Evolutionary conservation across 2,797 vertebrate genomes (phyloP), one percentile per base, ranked within the genome.

Genomic region (Gallirallus australis): DNA sequence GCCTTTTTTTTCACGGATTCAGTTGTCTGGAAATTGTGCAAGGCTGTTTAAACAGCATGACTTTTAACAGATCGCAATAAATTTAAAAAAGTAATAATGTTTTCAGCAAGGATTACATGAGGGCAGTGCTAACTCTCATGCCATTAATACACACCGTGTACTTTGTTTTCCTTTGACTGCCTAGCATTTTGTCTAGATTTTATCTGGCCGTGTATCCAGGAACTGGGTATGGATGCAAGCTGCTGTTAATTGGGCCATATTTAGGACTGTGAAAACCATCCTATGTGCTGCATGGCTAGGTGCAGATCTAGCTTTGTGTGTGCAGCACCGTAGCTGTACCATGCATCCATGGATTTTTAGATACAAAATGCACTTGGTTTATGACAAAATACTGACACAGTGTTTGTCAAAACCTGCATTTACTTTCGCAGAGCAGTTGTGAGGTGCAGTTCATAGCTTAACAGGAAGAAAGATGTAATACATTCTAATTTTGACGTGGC

Each of bases 21-120:
- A 81, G 93, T 95, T 97, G 85, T 96, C 91, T 96, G 89, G 73
- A 93, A 96, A 72, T 97, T 97, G 88, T 96, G 95, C 93, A 93
- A 93, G 79, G 78, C 94, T 83, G 42, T 89, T 94, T 95, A 95
- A 95, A 92, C 1, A 17, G 71, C 85, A 90, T 75, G 65, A 89
- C 95, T 96, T 95, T 90, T 91, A 96, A 83, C 86, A 92, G 96
- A 91, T 84, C 35, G 3, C 54, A 93, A 86, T 92, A 94, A 92
- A 59, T 93, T 31, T 0, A 28, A 61, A 86, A 90, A 79, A 87
- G 53, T 19, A 80, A 50, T n/a, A n/a, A 9, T 90, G 63, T 89
- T 94, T 95, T 94, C 91, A 93, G 70, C 81, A 89, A 77, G 82
- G 80, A 93, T 96, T 94, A 31, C 87, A n/a, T 9, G 85, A 82